Evolutionary conservation across 2,797 vertebrate species (phyloP), one percentile per base, ranked within the genome.

Genomic region (Lepilemur septentrionalis): DNA sequence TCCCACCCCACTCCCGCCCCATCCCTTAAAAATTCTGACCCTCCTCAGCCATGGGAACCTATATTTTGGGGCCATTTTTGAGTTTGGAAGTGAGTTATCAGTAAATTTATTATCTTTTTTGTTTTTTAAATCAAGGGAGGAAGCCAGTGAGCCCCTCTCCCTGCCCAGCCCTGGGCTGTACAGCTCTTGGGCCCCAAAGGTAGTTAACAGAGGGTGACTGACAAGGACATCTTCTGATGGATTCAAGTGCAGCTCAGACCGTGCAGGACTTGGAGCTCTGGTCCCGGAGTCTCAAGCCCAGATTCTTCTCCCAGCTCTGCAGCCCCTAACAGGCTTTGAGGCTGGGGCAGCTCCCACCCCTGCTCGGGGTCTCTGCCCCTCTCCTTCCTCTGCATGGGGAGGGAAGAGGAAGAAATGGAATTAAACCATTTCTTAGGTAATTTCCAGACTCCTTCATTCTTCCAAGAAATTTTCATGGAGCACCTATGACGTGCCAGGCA

Each of bases 1-100:
- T 25, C 28, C 12, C 0, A 0, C 43, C 12, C 48, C 9, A 23
- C 9, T 70, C 43, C 18, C 1, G 28, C 1, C 12, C 32, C 35
- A 63, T 22, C 17, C 48, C 69, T 46, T 72, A 32, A 15, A 57
- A 52, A 30, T 73, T 70, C 30, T n/a, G 5, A 32, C 18, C 25
- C 80, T 41, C 28, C n/a, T 13, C 59, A 70, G 14, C 63, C 67
- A 13, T 7, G n/a, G 46, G 46, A 72, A 38, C 22, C 65, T 43
- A 5, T 32, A 25, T n/a, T 79, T 57, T 72, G 32, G 17, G 17
- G 23, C 10, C 28, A 14, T n/a, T 15, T 91, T 65, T 69, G 28
- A 15, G 65, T 70, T 61, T 69, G 7, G 20, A 73, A 48, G 43
- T 43, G 41, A 75, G n/a, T 65, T 72, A 38, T n/a, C 15, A 25